phyloP scores from a whole-genome alignment of 2,113 vertebrate genomes.

The Sebastes schlegelii region DNA sequence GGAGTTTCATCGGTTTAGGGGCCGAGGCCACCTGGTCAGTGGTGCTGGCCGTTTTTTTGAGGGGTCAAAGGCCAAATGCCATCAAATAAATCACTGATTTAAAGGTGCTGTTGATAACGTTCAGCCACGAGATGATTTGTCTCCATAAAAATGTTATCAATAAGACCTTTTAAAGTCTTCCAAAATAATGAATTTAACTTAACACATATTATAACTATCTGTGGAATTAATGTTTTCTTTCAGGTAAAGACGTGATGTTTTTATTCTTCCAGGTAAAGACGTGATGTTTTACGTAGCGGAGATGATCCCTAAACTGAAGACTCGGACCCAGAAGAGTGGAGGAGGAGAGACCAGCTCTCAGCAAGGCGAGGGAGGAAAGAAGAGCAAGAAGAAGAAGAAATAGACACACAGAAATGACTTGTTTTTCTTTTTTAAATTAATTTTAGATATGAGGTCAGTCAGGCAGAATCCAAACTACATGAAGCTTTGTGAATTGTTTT shows the following conservation, averaged over 20 bases:
- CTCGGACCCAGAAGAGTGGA: constrained; percentile 93
- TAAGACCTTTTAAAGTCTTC: too few species aligned
- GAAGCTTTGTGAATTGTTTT: not conserved
- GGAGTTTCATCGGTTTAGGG: too few species aligned
- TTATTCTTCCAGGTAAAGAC: constrained; percentile 86
- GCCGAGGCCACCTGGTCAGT: too few species aligned
- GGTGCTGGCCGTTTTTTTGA: too few species aligned
- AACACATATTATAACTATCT: too few species aligned
- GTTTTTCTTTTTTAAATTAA: not conserved
- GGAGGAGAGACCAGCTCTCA: constrained; percentile 89
- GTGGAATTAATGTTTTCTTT: too few species aligned
- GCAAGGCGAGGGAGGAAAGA: constrained; percentile 94
- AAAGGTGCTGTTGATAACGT: too few species aligned
- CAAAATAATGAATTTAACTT: too few species aligned
- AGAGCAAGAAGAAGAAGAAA: constrained; percentile 99
- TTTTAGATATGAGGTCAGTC: not conserved
- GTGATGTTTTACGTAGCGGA: constrained; percentile 96
- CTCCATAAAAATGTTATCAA: too few species aligned
- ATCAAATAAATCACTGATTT: too few species aligned
- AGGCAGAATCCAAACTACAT: not conserved
- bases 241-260: not conserved
- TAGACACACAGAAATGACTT: constrained; percentile 25
- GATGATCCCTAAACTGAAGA: constrained; percentile 98
- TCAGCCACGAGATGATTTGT: too few species aligned
- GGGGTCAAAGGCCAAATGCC: too few species aligned